Evolutionary conservation across 2,113 vertebrate species (phyloP).

Genomic region (zebrafish (Danio rerio)): DNA sequence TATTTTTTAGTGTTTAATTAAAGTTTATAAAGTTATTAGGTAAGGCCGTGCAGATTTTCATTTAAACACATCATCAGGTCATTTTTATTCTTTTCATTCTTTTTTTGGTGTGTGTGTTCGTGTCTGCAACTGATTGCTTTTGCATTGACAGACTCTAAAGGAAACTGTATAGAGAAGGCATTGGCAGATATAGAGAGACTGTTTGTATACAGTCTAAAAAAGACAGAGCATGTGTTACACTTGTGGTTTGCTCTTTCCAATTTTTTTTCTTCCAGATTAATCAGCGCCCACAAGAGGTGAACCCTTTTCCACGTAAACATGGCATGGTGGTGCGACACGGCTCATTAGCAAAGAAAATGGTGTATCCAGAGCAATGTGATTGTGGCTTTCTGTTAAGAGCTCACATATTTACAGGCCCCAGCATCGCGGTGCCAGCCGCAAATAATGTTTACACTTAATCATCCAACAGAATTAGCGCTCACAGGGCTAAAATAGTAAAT

Average conservation of each 20-base stretch:
- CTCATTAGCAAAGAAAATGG: constrained; percentile 62
- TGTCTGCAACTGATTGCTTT: constrained; percentile 28
- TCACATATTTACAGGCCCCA: constrained; percentile 51
- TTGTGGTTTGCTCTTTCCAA: constrained; percentile 39
- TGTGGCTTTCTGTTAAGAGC: constrained; percentile 51
- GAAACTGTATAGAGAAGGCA: neutral
- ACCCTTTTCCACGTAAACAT: constrained; percentile 60
- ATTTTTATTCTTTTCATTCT: too few species aligned
- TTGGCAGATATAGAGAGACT: neutral
- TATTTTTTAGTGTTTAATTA: too few species aligned
- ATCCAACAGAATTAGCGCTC: constrained; percentile 45
- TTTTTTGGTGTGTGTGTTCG: constrained; percentile 31
- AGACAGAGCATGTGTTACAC: constrained; percentile 24
- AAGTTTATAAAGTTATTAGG: neutral
- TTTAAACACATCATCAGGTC: constrained; percentile 1
- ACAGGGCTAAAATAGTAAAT: constrained; percentile 44
- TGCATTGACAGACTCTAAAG: neutral
- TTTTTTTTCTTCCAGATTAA: constrained; percentile 52
- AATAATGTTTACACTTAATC: constrained; percentile 55
- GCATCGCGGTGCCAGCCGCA: constrained; percentile 26
- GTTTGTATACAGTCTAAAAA: constrained; percentile 21
- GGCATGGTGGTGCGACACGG: constrained; percentile 52
- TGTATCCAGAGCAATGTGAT: constrained; percentile 51
- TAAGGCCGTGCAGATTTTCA: neutral
- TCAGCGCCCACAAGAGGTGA: constrained; percentile 54